Conservation (phyloP, 2,797 vertebrate genomes). For the Monodelphis domestica region DNA sequence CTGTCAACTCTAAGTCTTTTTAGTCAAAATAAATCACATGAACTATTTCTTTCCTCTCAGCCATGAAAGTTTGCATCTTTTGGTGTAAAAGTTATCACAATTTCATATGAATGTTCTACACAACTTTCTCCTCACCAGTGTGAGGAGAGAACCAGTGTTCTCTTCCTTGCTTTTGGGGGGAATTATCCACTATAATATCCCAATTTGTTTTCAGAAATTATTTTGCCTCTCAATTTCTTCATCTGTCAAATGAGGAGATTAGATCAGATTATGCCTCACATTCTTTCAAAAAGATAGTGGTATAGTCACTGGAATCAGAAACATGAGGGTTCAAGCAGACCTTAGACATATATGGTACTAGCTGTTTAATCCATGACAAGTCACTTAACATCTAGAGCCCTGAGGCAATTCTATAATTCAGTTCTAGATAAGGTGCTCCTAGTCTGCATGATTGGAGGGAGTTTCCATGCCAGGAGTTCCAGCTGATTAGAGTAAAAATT, state of each 20-base stretch:
- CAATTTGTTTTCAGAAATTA: not conserved
- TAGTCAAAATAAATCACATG: not conserved
- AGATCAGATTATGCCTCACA: not conserved
- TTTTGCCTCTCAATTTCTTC: not conserved
- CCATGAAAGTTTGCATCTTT: not conserved
- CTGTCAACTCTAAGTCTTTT: not conserved
- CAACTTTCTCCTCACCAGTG: not conserved
- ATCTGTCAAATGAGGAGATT: not conserved
- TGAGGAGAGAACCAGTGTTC: not conserved
- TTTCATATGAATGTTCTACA: not conserved
- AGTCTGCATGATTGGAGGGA: not conserved
- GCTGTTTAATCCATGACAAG: not conserved
- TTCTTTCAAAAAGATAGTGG: not conserved
- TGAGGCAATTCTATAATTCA: too few relatives aligned
- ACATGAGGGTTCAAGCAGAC: not conserved
- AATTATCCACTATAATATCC: not conserved
- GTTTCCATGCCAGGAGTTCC: not conserved
- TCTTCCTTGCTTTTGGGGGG: not conserved
- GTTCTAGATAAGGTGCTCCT: too few relatives aligned
- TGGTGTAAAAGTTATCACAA: not conserved
- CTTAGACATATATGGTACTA: not conserved
- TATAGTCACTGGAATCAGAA: not conserved
- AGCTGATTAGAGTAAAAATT: not conserved
- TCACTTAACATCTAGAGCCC: not conserved
- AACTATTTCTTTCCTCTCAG: not conserved